Base-by-base conservation (phyloP, 2,888 invertebrate species). In the Andrena camellia region DNA sequence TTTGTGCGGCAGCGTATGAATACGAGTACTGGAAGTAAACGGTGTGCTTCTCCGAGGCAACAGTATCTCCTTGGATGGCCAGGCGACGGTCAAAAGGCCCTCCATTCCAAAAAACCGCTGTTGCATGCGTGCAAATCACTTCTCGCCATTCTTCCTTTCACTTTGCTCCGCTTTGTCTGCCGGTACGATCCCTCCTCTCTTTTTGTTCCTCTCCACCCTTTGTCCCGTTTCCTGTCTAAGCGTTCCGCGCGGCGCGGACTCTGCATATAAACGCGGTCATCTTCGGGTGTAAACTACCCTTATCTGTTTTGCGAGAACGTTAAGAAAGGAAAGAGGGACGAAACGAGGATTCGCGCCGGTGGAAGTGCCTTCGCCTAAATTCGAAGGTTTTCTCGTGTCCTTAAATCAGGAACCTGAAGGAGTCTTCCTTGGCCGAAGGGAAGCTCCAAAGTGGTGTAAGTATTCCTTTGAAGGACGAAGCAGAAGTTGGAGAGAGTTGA, bases 31-130 rank as follows among this genome's bases (percentile, higher is more conserved):
- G 82, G 85, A 89, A 90, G 90, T 90, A 92, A 90, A 85, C 76
- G 81, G 87, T 86, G 31, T 89, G 88, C 89, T 91, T 88, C 83
- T 81, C 48, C 78, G 57, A 82, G 86, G 90, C 88, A 88, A 89
- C 87, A 87, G 85, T 90, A 89, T 89, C 88, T 86, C 69, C 81
- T 82, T 64, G 71, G 83, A 83, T 71, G 72, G 54, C n/a, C 67
- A 52, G 42, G 35, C 63, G 79, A 68, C 84, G 83, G 85, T 84
- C 85, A 67, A 83, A 85, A 81, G 78, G 70, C 64, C 75, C 29
- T 33, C 31, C 54, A 35, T 76, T 63, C 71, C 52, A 60, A 33
- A 52, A 29, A 59, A 54, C 67, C 52, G 35, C 29, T 62, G 26
- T 33, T 57, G 33, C 50, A 52, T 57, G 31, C 73, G 50, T 62